A percentile compares a stretch with the other conserved stretches of the same genome.
Conservation (phyloP, 2,888 invertebrate genomes). For the Eubasilissa splendida region DNA sequence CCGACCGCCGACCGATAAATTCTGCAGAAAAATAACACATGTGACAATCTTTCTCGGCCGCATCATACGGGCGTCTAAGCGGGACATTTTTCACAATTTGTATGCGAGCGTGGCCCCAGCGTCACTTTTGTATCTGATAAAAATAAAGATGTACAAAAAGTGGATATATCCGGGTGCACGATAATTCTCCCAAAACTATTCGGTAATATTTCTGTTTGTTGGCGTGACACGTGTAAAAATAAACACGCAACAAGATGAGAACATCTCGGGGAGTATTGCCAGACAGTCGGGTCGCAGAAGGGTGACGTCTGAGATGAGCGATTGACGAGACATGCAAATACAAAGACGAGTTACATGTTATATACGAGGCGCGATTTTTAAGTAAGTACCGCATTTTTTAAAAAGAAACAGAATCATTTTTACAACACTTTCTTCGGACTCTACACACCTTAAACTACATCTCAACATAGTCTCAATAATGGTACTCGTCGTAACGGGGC, state of each 20-base stretch:
- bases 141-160: conserved; percentile 21
- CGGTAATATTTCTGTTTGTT: conserved; percentile 39
- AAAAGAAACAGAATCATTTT: too few species aligned
- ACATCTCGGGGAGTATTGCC: conserved; percentile 7
- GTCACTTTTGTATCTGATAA: conserved; percentile 15
- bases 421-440: too few species aligned
- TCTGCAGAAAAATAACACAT: neutral
- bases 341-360: too few species aligned
- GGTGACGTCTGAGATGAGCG: neutral
- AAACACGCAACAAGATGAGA: conserved; percentile 29
- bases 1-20: neutral
- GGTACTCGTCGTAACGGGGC: too few species aligned
- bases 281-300: neutral
- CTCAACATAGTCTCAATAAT: too few species aligned
- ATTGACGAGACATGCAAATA: neutral
- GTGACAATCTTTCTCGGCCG: neutral
- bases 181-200: conserved; percentile 24
- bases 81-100: neutral
- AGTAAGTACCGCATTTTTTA: too few species aligned
- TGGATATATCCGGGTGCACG: conserved; percentile 14
- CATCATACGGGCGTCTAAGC: neutral
- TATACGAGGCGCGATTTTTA: too few species aligned
- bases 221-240: conserved; percentile 38
- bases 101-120: neutral
- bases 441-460: too few species aligned